phyloP scores from a whole-genome alignment of 1,140 invertebrate species.

The Centruroides sculpturatus region DNA sequence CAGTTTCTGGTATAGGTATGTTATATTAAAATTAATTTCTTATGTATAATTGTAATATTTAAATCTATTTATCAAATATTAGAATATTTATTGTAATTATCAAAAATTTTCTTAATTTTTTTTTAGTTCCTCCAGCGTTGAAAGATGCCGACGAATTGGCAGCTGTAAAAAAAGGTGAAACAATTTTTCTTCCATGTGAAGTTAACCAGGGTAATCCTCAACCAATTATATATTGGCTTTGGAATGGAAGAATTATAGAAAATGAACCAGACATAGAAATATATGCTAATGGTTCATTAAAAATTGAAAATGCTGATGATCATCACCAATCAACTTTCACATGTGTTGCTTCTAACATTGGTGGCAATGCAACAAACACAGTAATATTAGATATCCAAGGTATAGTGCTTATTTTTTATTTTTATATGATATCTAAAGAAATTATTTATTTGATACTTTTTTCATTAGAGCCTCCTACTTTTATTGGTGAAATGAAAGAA shows the following conservation, averaged over 20 bases:
- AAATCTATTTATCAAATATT: too few relatives aligned
- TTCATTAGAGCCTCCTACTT: slow-evolving; percentile 2
- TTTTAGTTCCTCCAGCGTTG: slow-evolving; percentile 3
- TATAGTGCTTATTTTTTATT: slow-evolving; percentile 20
- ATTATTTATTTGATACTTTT: too few relatives aligned
- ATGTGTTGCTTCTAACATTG: slow-evolving; percentile 31
- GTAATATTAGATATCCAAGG: slow-evolving; percentile 29
- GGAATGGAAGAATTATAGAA: background rate
- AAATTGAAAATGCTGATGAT: slow-evolving; percentile 3
- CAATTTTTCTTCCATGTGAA: background rate
- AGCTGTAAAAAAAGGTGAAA: slow-evolving; percentile 3
- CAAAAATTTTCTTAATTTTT: too few relatives aligned
- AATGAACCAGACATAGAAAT: background rate
- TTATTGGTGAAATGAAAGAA: slow-evolving; percentile 15
- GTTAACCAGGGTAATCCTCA: background rate
- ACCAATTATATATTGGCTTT: background rate
- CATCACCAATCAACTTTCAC: slow-evolving; percentile 29
- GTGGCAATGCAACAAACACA: slow-evolving; percentile 29
- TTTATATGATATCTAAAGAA: too few relatives aligned
- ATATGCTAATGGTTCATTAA: slow-evolving; percentile 2
- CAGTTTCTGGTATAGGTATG: slow-evolving; percentile 31
- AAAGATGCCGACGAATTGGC: background rate
- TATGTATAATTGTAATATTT: too few relatives aligned
- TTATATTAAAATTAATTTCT: too few relatives aligned
- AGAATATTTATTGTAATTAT: too few relatives aligned